Conservation (phyloP, 1,140 invertebrate species). For the Pachypsylla venusta region DNA sequence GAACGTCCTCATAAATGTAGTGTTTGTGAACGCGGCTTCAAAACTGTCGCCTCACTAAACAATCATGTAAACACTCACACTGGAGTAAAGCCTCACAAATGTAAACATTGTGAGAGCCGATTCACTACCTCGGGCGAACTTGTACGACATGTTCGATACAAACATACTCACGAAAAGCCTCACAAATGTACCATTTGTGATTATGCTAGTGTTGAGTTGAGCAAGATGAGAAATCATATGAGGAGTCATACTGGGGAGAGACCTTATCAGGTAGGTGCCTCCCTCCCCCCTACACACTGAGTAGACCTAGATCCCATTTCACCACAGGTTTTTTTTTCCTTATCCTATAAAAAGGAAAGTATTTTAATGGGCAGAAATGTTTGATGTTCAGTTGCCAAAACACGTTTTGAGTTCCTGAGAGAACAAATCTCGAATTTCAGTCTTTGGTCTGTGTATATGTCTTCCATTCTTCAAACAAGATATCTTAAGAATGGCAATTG, state of each 20-base stretch:
- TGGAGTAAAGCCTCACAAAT: conserved; percentile 85
- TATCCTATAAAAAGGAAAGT: too few relatives aligned
- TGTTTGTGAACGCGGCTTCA: conserved; percentile 89
- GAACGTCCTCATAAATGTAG: conserved; percentile 88
- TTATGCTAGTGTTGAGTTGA: conserved; percentile 48
- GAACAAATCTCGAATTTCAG: too few relatives aligned
- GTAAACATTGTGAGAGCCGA: conserved; percentile 80
- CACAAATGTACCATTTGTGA: conserved; percentile 49
- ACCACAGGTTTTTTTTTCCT: too few relatives aligned
- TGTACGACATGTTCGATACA: conserved; percentile 29
- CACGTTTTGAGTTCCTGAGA: too few relatives aligned
- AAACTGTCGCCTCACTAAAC: conserved; percentile 79
- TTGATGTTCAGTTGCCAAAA: too few relatives aligned
- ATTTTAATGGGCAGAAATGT: too few relatives aligned
- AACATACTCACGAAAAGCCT: conserved; percentile 49
- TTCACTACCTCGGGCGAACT: conserved; percentile 72
- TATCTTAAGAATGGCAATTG: too few relatives aligned
- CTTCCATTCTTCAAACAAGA: too few relatives aligned
- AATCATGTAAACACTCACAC: conserved; percentile 96
- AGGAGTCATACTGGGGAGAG: conserved; percentile 43
- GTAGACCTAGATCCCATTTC: too few relatives aligned
- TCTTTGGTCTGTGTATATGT: too few relatives aligned
- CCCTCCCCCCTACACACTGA: not conserved
- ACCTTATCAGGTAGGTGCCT: conserved; percentile 33
- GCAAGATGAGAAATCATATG: conserved; percentile 49